Percentiles rank a stretch among this genome's conserved stretches.
Evolutionary conservation across 2,888 invertebrate species (phyloP).

Genomic region (Mimumesa dahlbomi): DNA sequence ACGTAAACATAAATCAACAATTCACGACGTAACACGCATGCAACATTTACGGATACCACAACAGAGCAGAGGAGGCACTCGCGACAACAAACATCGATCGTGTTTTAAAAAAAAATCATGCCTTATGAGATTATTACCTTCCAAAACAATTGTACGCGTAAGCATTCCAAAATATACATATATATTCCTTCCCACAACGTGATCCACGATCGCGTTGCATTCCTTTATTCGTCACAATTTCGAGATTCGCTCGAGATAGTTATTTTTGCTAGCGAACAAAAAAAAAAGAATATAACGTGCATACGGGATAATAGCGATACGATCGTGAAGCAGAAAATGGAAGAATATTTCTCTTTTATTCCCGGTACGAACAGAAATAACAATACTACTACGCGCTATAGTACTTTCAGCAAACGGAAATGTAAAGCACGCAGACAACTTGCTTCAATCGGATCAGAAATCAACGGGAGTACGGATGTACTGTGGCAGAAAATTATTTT

Average conservation of each 20-base stretch:
- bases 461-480: background rate
- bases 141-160: slow-evolving; percentile 1
- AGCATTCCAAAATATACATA: background rate
- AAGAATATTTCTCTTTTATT: background rate
- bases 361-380: background rate
- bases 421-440: slow-evolving; percentile 5
- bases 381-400: background rate
- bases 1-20: slow-evolving; percentile 39
- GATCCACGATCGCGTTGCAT: too few relatives aligned
- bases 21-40: slow-evolving; percentile 31
- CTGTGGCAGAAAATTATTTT: background rate
- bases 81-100: slow-evolving; percentile 8
- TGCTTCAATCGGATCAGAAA: slow-evolving; percentile 16
- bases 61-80: slow-evolving; percentile 8
- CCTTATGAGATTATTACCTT: background rate
- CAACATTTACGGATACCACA: slow-evolving; percentile 10
- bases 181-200: background rate
- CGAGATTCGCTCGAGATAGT: too few relatives aligned
- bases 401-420: slow-evolving; percentile 18
- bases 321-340: background rate
- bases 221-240: too few relatives aligned
- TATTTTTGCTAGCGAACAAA: too few relatives aligned
- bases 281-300: too few relatives aligned
- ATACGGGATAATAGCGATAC: too few relatives aligned
- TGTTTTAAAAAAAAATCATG: background rate